phyloP scores from a whole-genome alignment of 2,888 invertebrate species.

The Mimachlamys varia region DNA sequence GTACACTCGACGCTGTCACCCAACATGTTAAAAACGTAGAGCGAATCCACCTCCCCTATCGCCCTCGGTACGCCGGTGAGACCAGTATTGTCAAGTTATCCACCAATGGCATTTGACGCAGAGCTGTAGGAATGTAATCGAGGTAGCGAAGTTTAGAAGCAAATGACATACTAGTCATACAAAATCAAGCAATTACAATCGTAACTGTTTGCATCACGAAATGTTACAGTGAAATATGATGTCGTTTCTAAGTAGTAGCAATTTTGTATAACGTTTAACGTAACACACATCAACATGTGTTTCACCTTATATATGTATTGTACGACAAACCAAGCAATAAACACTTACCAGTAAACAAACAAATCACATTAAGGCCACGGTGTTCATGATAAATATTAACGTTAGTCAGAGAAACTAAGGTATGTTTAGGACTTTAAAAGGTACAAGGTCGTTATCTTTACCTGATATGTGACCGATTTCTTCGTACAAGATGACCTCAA shows the following conservation, averaged over 20 bases:
- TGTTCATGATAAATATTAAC: neutral
- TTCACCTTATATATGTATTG: too few relatives aligned
- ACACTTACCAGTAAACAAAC: neutral
- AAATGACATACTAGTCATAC: conserved; percentile 10
- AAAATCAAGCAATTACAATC: too few relatives aligned
- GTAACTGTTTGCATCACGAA: too few relatives aligned
- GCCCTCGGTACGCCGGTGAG: neutral
- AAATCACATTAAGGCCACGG: neutral
- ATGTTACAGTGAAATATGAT: too few relatives aligned
- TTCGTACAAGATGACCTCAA: neutral
- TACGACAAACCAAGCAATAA: neutral
- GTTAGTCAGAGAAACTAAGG: neutral
- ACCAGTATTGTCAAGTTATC: neutral
- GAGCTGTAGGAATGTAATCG: neutral
- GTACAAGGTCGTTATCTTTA: neutral
- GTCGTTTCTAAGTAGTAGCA: too few relatives aligned
- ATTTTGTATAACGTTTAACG: too few relatives aligned
- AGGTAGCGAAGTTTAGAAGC: neutral
- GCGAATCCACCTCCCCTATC: neutral
- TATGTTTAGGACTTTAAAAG: neutral
- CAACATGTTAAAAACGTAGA: neutral
- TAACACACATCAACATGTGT: too few relatives aligned
- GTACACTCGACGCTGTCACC: neutral
- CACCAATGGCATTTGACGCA: neutral
- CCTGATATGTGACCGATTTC: too few relatives aligned